phyloP scores from a whole-genome alignment of 1,140 invertebrate genomes.

The Diachasmimorpha longicaudata region DNA sequence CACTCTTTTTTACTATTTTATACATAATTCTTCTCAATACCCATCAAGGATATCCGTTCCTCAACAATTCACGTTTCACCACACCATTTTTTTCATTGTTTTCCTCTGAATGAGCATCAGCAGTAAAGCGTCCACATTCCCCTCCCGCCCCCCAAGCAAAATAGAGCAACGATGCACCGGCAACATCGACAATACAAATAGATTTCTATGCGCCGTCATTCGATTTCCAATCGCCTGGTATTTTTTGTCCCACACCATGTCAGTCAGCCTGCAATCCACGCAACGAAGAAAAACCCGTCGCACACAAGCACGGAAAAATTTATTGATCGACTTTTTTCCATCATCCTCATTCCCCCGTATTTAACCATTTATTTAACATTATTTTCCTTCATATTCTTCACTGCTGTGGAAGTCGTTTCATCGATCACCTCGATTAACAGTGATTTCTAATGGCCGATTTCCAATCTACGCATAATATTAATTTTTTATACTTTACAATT shows the following conservation, averaged over 20 bases:
- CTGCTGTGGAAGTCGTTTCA: background rate
- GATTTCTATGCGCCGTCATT: background rate
- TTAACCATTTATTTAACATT: too few species aligned
- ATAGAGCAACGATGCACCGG: background rate
- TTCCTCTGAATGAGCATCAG: background rate
- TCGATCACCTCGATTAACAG: background rate
- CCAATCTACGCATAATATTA: slow-evolving; percentile 2
- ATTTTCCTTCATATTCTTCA: background rate
- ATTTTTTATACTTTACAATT: too few species aligned
- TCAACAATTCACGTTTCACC: background rate
- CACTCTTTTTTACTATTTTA: background rate
- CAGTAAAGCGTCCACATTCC: background rate
- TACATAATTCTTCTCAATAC: background rate
- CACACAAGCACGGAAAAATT: background rate
- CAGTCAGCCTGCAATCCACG: slow-evolving; percentile 8
- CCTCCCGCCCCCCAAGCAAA: background rate
- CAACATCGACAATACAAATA: slow-evolving; percentile 3
- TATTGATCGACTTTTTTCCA: slow-evolving; percentile 16
- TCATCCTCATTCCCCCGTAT: background rate
- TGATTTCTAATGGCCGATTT: slow-evolving; percentile 16
- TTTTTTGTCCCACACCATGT: background rate
- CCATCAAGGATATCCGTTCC: background rate
- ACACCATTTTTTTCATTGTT: background rate
- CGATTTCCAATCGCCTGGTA: slow-evolving; percentile 13
- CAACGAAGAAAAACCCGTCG: background rate